A percentile compares a stretch with the other conserved stretches of the same genome.
phyloP scores from a whole-genome alignment of 2,797 vertebrate species.

The Zenarchopterus dispar region DNA sequence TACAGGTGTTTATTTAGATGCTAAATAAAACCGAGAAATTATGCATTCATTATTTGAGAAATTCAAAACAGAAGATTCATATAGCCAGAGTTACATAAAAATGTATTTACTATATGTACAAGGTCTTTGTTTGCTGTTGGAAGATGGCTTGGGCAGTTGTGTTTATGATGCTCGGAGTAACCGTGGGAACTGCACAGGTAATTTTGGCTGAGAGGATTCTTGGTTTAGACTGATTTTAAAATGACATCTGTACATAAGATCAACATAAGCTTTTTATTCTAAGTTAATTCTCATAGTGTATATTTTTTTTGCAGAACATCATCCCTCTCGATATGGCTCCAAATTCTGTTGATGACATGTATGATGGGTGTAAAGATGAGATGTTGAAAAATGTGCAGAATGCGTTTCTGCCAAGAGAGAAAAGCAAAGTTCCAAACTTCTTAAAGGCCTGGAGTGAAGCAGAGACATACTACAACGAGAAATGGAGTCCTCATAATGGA shows the following conservation, averaged over 20 bases:
- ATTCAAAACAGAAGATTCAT: too few relatives aligned
- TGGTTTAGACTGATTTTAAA: background rate
- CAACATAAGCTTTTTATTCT: background rate
- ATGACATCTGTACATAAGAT: background rate
- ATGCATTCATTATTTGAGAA: too few relatives aligned
- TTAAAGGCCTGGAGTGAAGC: slow-evolving; percentile 44
- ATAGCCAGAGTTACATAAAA: too few relatives aligned
- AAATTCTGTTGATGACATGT: slow-evolving; percentile 57
- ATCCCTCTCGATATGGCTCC: slow-evolving; percentile 34
- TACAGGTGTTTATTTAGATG: too few relatives aligned
- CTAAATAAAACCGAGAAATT: too few relatives aligned
- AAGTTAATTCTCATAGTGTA: too few relatives aligned
- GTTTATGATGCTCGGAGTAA: background rate
- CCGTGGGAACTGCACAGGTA: background rate
- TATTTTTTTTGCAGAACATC: background rate
- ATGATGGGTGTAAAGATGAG: slow-evolving; percentile 34
- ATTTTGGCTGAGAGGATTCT: background rate
- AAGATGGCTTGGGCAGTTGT: background rate
- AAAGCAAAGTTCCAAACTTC: slow-evolving; percentile 34
- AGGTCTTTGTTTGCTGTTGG: too few relatives aligned
- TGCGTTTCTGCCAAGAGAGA: slow-evolving; percentile 44
- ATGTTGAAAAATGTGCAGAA: slow-evolving; percentile 43
- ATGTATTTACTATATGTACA: too few relatives aligned
- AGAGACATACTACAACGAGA: slow-evolving; percentile 44
- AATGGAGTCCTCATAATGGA: background rate